Evolutionary conservation across 2,797 vertebrate genomes (phyloP).

Genomic region (Chiroxiphia lanceolata): DNA sequence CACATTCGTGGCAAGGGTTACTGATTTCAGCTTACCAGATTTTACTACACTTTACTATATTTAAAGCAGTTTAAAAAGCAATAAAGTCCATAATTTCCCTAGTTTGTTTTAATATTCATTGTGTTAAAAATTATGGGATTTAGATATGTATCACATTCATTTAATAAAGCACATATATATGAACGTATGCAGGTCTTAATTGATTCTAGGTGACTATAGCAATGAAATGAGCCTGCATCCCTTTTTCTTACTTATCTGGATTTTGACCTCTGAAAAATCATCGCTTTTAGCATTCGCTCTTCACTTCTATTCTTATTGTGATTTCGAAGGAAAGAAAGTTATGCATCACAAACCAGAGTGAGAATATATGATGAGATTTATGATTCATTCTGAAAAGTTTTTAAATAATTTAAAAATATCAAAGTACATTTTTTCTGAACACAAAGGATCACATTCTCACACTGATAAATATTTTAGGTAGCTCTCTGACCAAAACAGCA

Average conservation of each 20-base stretch:
- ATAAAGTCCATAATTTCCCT: neutral
- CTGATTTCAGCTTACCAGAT: neutral
- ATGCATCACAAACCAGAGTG: neutral
- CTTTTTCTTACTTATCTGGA: neutral
- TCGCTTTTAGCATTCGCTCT: neutral
- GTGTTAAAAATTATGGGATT: neutral
- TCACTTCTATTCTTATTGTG: neutral
- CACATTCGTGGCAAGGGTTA: neutral
- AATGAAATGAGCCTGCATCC: neutral
- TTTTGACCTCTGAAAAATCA: neutral
- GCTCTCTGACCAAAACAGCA: neutral
- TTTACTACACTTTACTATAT: neutral
- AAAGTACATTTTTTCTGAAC: neutral
- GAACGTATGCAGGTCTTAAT: neutral
- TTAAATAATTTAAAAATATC: neutral
- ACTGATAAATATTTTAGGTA: neutral
- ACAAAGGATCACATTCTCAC: neutral
- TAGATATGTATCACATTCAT: neutral
- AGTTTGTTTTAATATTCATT: neutral
- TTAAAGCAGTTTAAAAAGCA: neutral
- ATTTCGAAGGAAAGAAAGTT: neutral
- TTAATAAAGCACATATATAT: neutral
- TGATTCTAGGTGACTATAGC: neutral
- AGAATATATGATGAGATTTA: neutral
- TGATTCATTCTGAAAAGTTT: neutral